Percentiles rank a stretch among this genome's conserved stretches.
phyloP scores from a whole-genome alignment of 2,797 vertebrate genomes.

The Tolypeutes matacus region DNA sequence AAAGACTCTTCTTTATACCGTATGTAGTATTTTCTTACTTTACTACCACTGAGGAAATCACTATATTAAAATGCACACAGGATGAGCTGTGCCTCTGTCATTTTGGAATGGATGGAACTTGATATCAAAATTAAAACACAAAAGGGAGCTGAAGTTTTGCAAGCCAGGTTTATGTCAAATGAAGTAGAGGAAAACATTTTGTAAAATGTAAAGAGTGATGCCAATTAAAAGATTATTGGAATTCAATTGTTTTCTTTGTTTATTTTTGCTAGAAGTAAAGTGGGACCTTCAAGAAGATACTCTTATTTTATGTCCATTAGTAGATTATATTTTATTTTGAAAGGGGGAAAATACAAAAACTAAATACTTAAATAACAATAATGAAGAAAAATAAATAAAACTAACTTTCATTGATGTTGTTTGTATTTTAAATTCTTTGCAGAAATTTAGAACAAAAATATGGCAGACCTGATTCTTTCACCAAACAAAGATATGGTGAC shows the following conservation, averaged over 20 bases:
- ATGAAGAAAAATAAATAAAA: not conserved
- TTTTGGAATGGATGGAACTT: not conserved
- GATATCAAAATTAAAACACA: constrained; percentile 57
- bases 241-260: constrained; percentile 48
- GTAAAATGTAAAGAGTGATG: constrained; percentile 34
- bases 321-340: constrained; percentile 34
- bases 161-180: constrained; percentile 13
- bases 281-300: not conserved
- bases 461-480: not conserved
- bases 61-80: not conserved
- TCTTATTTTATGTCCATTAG: not conserved
- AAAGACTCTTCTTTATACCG: not conserved
- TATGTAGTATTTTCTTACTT: constrained; percentile 42
- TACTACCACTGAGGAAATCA: constrained; percentile 37
- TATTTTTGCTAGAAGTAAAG: constrained; percentile 68
- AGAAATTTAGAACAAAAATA: constrained; percentile 33
- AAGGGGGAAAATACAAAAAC: not conserved
- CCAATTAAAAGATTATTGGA: constrained; percentile 27
- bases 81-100: not conserved
- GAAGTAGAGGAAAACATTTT: not conserved
- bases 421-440: constrained; percentile 45
- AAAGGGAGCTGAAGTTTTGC: not conserved
- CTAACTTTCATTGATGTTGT: not conserved
- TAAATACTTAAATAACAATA: constrained; percentile 42
- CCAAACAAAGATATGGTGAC: too few relatives aligned